Conservation (phyloP, 1,140 invertebrate genomes). For the Lordiphosa clarofinis region DNA sequence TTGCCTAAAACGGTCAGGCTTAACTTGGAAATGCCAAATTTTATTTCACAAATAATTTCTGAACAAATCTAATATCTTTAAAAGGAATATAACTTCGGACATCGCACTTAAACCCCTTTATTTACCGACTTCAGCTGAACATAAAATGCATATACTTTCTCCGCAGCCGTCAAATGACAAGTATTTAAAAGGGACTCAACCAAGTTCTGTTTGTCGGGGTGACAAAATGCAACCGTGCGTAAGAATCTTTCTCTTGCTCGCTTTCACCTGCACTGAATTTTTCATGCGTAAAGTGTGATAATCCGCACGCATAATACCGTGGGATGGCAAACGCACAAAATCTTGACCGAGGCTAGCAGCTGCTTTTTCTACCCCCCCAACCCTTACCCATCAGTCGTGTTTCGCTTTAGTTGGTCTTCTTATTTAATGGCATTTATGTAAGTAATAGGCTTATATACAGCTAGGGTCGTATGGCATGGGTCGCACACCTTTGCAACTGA, state of each 20-base stretch:
- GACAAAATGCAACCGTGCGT: constrained; percentile 23
- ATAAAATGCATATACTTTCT: too few relatives aligned
- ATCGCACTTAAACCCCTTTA: too few relatives aligned
- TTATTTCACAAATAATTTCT: too few relatives aligned
- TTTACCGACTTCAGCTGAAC: too few relatives aligned
- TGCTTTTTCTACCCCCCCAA: neutral
- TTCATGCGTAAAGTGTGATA: constrained; percentile 44
- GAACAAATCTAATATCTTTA: too few relatives aligned
- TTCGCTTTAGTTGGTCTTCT: constrained; percentile 12
- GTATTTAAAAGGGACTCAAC: constrained; percentile 5
- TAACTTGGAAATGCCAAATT: too few relatives aligned
- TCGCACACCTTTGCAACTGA: constrained; percentile 27
- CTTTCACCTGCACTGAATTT: neutral
- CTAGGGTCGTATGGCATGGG: constrained; percentile 20
- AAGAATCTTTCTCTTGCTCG: neutral
- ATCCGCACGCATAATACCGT: constrained; percentile 30
- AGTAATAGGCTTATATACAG: constrained; percentile 39
- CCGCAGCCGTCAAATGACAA: neutral
- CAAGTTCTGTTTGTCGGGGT: constrained; percentile 8
- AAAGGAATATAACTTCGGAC: too few relatives aligned
- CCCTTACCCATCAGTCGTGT: neutral
- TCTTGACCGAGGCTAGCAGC: neutral
- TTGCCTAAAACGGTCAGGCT: too few relatives aligned
- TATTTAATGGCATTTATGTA: constrained; percentile 47
- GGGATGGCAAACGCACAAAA: constrained; percentile 16